phyloP scores from a whole-genome alignment of 2,113 vertebrate species.

The Anser brachyrhynchus region DNA sequence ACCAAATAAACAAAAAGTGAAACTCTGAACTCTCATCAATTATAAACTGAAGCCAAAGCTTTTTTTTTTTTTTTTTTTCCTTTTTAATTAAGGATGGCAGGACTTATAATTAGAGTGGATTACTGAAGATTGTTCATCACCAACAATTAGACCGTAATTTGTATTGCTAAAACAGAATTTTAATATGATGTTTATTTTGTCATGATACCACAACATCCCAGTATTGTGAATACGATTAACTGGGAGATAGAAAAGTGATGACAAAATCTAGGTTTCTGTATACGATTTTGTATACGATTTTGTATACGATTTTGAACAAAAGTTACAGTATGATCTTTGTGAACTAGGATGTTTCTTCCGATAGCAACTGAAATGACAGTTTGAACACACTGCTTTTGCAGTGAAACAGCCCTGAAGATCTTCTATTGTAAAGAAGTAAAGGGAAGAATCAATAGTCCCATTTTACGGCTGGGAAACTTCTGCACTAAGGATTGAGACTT shows the following conservation, averaged over 20 bases:
- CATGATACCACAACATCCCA: not conserved
- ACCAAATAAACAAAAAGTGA: not conserved
- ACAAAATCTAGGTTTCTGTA: not conserved
- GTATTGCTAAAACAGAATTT: not conserved
- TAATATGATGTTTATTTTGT: not conserved
- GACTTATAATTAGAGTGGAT: not conserved
- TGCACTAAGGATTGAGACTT: not conserved
- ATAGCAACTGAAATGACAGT: not conserved
- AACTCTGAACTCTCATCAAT: not conserved
- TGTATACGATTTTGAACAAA: not conserved
- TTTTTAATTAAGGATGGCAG: not conserved
- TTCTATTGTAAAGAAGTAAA: not conserved
- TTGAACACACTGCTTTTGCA: fast-evolving
- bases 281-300: not conserved
- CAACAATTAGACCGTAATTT: not conserved
- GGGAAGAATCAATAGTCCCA: not conserved
- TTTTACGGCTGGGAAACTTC: not conserved
- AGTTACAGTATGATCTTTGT: not conserved
- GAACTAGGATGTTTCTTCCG: not conserved
- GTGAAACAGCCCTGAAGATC: not conserved
- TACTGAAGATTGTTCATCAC: not conserved
- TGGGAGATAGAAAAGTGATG: not conserved
- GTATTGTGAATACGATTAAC: not conserved
- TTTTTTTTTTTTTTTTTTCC: not conserved
- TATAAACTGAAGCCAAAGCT: not conserved